Evolutionary conservation across 2,888 invertebrate species (phyloP), one percentile per base, ranked within the genome.

Genomic region (Spilarctia lutea): DNA sequence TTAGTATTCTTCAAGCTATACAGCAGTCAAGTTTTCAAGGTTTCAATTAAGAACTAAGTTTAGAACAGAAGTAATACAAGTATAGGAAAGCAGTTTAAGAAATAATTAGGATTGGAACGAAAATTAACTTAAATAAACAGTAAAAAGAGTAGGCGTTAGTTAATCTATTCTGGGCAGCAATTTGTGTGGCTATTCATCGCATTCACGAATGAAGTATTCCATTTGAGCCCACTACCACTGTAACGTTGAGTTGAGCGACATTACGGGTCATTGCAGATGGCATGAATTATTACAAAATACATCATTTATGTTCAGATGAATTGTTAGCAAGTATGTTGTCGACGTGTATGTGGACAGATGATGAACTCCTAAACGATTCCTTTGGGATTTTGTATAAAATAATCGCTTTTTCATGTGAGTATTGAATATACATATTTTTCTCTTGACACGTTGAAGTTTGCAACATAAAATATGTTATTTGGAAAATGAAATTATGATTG

Each of bases 331-430:
- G 77, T 74, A 79, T 80, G 73, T 13, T n/a, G 65, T n/a, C 16
- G 71, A 77, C 70, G 68, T 67, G 13, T 2, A 72, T 79, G 81
- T 78, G 78, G 73, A 80, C 75, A n/a, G 52, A 30, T 52, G 30
- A 63, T 78, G 75, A 82, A 75, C 72, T 79, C 65, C 63, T 56
- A 13, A 30, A 48, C 78, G 77, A 83, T 85, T 80, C 79, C 68
- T 75, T 52, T 39, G 45, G 69, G 66, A 65, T 77, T 84, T 82
- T 73, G 65, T 71, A 45, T 72, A 7, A 42, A 42, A 70, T 69
- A 71, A 73, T 63, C 65, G 65, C 72, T 60, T 30, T 18, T 13
- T 70, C 73, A 68, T 68, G 67, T 45, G 56, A 35, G 68, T 39
- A 65, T 71, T 35, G 33, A n/a, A 76, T 74, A 72, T n/a, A 73